Base-by-base conservation (phyloP, 1,140 invertebrate species). In the Globodera ellingtonae region DNA sequence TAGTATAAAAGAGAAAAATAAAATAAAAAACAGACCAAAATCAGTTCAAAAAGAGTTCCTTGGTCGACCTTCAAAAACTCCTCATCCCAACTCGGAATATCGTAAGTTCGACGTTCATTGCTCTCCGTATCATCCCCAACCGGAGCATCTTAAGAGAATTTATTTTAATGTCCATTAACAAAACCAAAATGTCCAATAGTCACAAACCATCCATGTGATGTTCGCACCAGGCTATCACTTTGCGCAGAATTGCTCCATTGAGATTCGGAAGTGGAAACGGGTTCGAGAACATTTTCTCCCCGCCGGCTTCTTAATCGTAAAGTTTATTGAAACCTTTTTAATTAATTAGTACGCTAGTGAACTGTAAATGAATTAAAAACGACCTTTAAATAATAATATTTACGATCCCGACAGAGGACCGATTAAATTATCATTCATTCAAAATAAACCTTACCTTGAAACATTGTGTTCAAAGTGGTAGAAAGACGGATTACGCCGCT, bases 401-500 rank as follows among this genome's bases (percentile, higher is more conserved):
- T n/a, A n/a, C n/a, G n/a, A n/a, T n/a, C n/a, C n/a, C n/a, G n/a
- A n/a, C n/a, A n/a, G n/a, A n/a, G n/a, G n/a, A n/a, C n/a, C n/a
- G n/a, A n/a, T n/a, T n/a, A n/a, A n/a, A n/a, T n/a, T 35, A 35
- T 35, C 35, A 35, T 35, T 35, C 35, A 35, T 35, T 35, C 65
- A 65, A 13, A 80, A 94, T 69, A 18, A 95, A n/a, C n/a, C n/a
- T n/a, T n/a, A 92, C 96, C 95, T 92, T 98, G 96, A 84, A 99
- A 91, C 97, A 99, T 99, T 0, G 96, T 99, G 91, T 98, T 98
- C 73, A 99, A 97, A 0, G 97, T 99, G 0, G 96, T 95, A 0
- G 96, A 98, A 87, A 90, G 87, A 81, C 97, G 97, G 35, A 97
- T 97, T 79, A 99, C 97, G 89, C 98, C 95, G 0, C 98, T 94